These are phyloP conservation scores for Parnassius orleans DNA, from an alignment of 2,888 invertebrate species.

Conservation along the genomic window DNA sequence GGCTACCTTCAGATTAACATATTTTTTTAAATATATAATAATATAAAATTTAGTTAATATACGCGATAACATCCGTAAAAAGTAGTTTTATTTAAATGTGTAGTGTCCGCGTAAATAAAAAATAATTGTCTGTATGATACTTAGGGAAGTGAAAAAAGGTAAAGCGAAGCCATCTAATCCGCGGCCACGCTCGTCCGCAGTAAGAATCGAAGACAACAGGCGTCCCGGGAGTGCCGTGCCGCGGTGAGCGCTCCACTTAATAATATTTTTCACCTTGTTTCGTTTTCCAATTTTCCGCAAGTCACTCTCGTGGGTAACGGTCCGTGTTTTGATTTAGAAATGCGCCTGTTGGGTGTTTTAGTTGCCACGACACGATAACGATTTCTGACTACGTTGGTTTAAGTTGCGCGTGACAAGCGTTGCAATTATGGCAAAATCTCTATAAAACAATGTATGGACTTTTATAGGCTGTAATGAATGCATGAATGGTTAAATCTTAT, in stretches of 20 bases:
- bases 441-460: too few species aligned
- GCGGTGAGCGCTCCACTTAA: constrained; percentile 68
- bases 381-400: constrained; percentile 23
- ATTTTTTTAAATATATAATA: too few species aligned
- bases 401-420: background rate
- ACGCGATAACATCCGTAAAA: too few species aligned
- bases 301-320: constrained; percentile 79
- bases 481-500: too few species aligned
- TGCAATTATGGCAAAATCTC: too few species aligned
- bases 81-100: too few species aligned
- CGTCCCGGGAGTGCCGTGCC: constrained; percentile 33
- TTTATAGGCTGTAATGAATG: too few species aligned
- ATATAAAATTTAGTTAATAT: too few species aligned
- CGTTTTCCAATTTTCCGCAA: constrained; percentile 81
- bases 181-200: constrained; percentile 2
- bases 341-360: constrained; percentile 48
- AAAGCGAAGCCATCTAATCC: background rate
- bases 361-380: constrained; percentile 36
- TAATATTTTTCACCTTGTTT: constrained; percentile 82
- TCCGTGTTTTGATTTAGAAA: constrained; percentile 77
- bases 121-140: too few species aligned
- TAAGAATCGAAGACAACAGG: constrained; percentile 14
- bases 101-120: too few species aligned
- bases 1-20: too few species aligned
- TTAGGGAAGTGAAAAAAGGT: background rate